Percentiles rank a stretch among this genome's conserved stretches.
Conservation (phyloP, 1,140 invertebrate genomes). For the Dryas iulia region DNA sequence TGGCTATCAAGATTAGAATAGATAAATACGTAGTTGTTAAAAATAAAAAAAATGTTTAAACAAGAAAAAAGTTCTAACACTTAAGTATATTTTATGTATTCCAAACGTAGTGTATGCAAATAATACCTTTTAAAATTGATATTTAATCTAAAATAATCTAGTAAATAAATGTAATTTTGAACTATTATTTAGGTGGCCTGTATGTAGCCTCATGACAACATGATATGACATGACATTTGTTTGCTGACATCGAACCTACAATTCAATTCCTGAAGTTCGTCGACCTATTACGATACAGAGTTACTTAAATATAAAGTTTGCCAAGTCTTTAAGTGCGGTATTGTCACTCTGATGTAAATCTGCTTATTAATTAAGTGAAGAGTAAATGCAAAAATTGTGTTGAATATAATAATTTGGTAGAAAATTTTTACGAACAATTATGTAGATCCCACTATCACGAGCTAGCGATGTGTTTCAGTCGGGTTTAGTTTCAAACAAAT, state of each 20-base stretch:
- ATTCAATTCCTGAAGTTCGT: not conserved
- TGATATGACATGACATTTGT: not conserved
- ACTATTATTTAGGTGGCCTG: not conserved
- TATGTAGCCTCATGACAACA: not conserved
- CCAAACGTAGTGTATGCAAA: no score
- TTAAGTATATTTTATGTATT: no score
- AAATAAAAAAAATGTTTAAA: no score
- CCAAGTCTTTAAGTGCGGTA: conserved; percentile 36
- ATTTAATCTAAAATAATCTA: no score
- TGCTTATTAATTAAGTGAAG: conserved; percentile 22
- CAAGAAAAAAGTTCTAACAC: no score
- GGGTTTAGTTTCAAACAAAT: not conserved
- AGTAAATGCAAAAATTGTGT: conserved; percentile 33
- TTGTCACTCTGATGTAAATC: conserved; percentile 33
- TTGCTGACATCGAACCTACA: not conserved
- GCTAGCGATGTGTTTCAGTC: conserved; percentile 12
- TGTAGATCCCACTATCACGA: conserved; percentile 5
- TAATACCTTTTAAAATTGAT: no score
- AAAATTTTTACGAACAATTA: conserved; percentile 1
- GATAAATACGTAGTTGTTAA: no score
- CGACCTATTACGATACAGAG: conserved; percentile 2
- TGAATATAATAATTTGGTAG: conserved; percentile 7
- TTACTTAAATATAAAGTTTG: conserved; percentile 28
- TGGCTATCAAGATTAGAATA: no score
- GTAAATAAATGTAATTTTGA: no score